phyloP scores from a whole-genome alignment of 2,113 vertebrate genomes.

The Ammodytes marinus region DNA sequence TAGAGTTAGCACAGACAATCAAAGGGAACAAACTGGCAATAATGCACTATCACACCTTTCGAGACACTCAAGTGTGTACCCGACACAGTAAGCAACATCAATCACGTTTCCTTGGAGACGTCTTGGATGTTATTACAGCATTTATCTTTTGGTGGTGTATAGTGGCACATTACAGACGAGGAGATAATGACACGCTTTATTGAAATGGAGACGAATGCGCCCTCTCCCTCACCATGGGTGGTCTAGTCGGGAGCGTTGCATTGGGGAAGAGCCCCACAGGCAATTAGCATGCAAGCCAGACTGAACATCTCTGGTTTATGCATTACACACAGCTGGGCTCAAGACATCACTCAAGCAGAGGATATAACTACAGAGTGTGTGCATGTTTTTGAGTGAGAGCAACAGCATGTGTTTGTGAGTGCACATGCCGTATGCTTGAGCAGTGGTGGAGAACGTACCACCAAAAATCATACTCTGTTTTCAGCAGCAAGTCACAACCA shows the following conservation, averaged over 20 bases:
- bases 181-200: conserved; percentile 81
- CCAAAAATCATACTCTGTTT: conserved; percentile 24
- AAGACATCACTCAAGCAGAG: conserved; percentile 60
- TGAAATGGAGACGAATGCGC: conserved; percentile 74
- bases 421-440: background rate
- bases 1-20: background rate
- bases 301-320: conserved; percentile 74
- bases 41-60: conserved; percentile 26
- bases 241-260: conserved; percentile 64
- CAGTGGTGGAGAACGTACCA: background rate
- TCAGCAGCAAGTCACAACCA: conserved; percentile 35
- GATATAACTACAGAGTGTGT: conserved; percentile 18
- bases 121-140: conserved; percentile 60
- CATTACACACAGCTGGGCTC: conserved; percentile 78
- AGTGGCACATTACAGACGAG: conserved; percentile 69
- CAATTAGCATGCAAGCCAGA: conserved; percentile 74
- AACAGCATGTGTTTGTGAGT: conserved; percentile 2
- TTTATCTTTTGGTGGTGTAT: conserved; percentile 70
- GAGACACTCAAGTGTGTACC: conserved; percentile 21
- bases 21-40: conserved; percentile 36
- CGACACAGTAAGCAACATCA: conserved; percentile 47
- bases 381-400: conserved; percentile 22
- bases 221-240: conserved; percentile 78
- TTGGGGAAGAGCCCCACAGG: conserved; percentile 68
- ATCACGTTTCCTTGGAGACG: conserved; percentile 44